Conservation (phyloP, 2,113 vertebrate genomes). For the Tringa solitaria region DNA sequence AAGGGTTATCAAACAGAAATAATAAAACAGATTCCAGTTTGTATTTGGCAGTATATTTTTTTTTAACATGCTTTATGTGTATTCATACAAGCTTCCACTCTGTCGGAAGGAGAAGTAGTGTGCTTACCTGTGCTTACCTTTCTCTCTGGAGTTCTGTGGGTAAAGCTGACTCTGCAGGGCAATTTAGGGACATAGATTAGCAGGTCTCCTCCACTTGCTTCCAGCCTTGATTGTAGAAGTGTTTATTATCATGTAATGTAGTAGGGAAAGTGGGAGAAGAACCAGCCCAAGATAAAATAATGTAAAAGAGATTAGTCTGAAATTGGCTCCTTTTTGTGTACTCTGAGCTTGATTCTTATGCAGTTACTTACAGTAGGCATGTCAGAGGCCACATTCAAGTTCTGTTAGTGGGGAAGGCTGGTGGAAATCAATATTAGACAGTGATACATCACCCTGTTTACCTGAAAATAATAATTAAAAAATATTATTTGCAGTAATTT, state of each 20-base stretch:
- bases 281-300: background rate
- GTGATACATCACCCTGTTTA: background rate
- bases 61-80: background rate
- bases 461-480: background rate
- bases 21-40: background rate
- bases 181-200: too few relatives aligned
- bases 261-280: background rate
- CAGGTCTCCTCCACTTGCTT: background rate
- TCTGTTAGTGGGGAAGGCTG: background rate
- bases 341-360: background rate
- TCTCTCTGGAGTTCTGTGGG: background rate
- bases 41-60: background rate
- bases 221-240: background rate
- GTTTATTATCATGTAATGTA: background rate
- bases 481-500: background rate
- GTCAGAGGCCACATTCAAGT: background rate
- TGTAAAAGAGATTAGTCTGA: background rate
- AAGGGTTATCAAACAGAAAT: background rate
- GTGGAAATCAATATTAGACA: background rate
- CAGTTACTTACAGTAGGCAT: background rate
- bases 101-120: background rate
- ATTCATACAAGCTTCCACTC: background rate
- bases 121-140: background rate
- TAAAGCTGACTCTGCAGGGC: background rate
- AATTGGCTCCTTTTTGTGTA: background rate